Evolutionary conservation across 1,140 invertebrate genomes (phyloP).

Genomic region (Diorhabda sublineata): DNA sequence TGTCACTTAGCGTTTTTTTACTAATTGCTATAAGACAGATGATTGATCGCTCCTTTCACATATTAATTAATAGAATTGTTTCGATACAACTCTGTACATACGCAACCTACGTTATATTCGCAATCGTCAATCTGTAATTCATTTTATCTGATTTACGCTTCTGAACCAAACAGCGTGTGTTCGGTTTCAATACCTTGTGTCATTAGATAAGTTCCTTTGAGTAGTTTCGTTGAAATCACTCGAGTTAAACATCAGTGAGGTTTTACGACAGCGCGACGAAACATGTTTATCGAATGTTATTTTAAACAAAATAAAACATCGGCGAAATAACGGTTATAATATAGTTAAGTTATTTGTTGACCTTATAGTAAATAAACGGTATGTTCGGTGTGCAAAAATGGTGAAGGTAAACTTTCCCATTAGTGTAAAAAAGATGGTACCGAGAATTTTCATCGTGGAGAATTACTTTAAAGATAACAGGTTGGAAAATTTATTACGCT

Average conservation of each 20-base stretch:
- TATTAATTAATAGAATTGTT: too few species aligned
- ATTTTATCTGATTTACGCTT: neutral
- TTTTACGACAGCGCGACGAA: neutral
- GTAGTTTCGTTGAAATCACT: neutral
- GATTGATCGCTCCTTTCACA: too few species aligned
- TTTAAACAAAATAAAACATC: neutral
- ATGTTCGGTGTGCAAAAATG: slow-evolving; percentile 1
- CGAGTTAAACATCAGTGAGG: neutral
- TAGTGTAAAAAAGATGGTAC: slow-evolving; percentile 13
- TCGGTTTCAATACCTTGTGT: neutral
- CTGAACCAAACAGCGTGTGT: neutral
- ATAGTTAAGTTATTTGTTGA: too few species aligned
- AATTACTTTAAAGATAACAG: slow-evolving; percentile 13
- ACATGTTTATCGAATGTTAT: neutral
- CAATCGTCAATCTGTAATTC: too few species aligned
- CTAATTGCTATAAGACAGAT: too few species aligned
- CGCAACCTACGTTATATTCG: too few species aligned
- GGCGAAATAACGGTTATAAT: too few species aligned
- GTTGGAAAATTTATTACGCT: neutral
- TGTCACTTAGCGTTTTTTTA: too few species aligned
- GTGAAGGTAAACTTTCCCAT: slow-evolving; percentile 15
- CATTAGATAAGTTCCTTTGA: slow-evolving; percentile 13
- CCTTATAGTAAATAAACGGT: too few species aligned
- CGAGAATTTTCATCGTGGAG: slow-evolving; percentile 12
- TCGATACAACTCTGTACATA: too few species aligned